phyloP scores from a whole-genome alignment of 1,140 invertebrate genomes.

The Drosophila dunni region DNA sequence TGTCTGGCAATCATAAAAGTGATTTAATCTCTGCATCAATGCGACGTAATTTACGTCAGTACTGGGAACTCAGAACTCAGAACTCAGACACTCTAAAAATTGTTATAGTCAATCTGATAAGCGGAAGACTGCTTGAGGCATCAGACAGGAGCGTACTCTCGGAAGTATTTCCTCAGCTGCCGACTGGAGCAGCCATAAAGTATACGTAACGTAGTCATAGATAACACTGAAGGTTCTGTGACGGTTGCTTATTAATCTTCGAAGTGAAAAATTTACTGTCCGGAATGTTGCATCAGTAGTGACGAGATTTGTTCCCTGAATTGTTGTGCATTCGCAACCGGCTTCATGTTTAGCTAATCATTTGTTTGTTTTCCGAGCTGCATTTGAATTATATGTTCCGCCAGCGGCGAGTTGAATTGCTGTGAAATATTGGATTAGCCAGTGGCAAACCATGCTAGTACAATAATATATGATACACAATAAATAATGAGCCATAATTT shows the following conservation, averaged over 20 bases:
- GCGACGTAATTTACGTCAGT: constrained; percentile 22
- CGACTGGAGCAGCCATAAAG: constrained; percentile 16
- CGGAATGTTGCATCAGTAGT: constrained; percentile 18
- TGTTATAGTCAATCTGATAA: constrained; percentile 20
- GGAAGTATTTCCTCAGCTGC: constrained; percentile 47
- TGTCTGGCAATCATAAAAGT: constrained; percentile 56
- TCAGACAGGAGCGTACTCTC: constrained; percentile 1
- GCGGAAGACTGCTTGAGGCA: constrained; percentile 13
- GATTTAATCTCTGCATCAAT: constrained; percentile 38
- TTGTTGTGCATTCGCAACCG: constrained; percentile 10
- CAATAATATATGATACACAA: constrained; percentile 54
- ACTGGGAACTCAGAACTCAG: background rate
- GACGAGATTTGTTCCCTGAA: constrained; percentile 11
- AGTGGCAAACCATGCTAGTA: background rate
- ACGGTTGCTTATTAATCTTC: constrained; percentile 46
- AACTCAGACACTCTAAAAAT: background rate
- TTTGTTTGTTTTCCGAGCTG: constrained; percentile 35
- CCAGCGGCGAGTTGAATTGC: constrained; percentile 1
- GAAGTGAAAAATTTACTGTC: constrained; percentile 29
- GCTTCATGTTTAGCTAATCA: constrained; percentile 14
- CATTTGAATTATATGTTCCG: constrained; percentile 35
- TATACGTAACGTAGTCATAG: constrained; percentile 32
- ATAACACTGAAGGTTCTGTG: constrained; percentile 15
- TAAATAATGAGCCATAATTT: constrained; percentile 76
- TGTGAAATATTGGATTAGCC: constrained; percentile 26